Percentiles rank a stretch among this genome's conserved stretches.
Conservation (phyloP, 2,888 invertebrate species). For the Pristionchus exspectatus region DNA sequence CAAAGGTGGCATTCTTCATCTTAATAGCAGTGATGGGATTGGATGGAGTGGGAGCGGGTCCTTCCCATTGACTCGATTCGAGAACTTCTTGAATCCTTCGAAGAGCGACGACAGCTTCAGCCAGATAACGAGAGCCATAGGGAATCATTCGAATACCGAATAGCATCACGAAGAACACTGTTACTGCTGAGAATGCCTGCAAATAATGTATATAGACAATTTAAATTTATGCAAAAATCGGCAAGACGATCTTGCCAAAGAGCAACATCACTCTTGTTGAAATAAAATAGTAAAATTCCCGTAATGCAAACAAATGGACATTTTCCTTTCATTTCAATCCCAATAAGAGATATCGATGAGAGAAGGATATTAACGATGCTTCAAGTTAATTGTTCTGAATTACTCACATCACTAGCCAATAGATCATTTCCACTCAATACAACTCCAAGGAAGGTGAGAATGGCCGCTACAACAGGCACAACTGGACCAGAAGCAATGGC, state of each 20-base stretch:
- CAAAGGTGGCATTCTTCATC: slow-evolving; percentile 82
- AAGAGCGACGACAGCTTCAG: slow-evolving; percentile 79
- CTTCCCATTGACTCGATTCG: slow-evolving; percentile 81
- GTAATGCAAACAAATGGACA: too few relatives aligned
- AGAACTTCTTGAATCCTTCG: slow-evolving; percentile 80
- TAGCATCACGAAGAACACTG: slow-evolving; percentile 81
- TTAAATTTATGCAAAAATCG: too few relatives aligned
- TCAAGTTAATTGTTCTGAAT: too few relatives aligned
- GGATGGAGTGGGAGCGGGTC: slow-evolving; percentile 80
- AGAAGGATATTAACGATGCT: too few relatives aligned
- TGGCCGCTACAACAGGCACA: slow-evolving; percentile 81
- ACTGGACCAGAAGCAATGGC: slow-evolving; percentile 83
- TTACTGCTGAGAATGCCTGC: slow-evolving; percentile 80
- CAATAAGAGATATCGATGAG: too few relatives aligned
- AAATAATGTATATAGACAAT: slow-evolving; percentile 50
- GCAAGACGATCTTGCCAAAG: too few relatives aligned
- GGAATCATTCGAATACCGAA: slow-evolving; percentile 81
- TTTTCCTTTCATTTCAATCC: too few relatives aligned
- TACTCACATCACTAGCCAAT: slow-evolving; percentile 83
- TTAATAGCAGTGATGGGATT: slow-evolving; percentile 81
- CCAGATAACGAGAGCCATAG: slow-evolving; percentile 78
- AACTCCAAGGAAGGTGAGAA: slow-evolving; percentile 83
- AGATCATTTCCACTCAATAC: slow-evolving; percentile 81
- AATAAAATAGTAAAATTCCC: too few relatives aligned
- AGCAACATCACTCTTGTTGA: too few relatives aligned